These are phyloP conservation scores for Dissostichus mawsoni DNA, from an alignment of 2,113 vertebrate species.

Conservation along the genomic window DNA sequence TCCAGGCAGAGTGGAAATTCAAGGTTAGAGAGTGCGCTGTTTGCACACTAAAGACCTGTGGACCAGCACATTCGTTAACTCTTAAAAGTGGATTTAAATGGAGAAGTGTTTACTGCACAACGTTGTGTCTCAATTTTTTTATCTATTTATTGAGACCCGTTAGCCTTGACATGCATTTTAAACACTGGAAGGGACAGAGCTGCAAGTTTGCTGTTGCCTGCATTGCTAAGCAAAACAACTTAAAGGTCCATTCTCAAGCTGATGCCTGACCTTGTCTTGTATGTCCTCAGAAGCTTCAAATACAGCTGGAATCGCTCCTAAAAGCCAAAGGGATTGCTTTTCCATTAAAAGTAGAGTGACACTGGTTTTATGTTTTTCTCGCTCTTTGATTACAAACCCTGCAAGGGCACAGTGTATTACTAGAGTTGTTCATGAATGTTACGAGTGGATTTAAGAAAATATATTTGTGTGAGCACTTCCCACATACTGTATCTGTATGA, in stretches of 20 bases:
- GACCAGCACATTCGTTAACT: conserved; percentile 7
- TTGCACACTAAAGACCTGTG: not conserved
- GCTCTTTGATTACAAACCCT: conserved; percentile 28
- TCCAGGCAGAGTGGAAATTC: not conserved
- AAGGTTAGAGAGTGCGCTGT: not conserved
- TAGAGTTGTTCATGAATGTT: conserved; percentile 38
- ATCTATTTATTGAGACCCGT: conserved; percentile 32
- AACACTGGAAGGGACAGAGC: conserved; percentile 35
- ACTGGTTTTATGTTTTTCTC: conserved; percentile 49
- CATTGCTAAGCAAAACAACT: conserved; percentile 70
- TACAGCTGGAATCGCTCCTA: conserved; percentile 57
- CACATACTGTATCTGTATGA: conserved; percentile 35
- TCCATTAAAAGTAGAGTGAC: conserved; percentile 59
- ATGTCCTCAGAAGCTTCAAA: conserved; percentile 58
- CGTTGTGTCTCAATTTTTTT: conserved; percentile 6
- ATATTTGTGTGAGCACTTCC: conserved; percentile 31
- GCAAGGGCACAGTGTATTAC: conserved; percentile 50
- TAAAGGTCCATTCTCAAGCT: conserved; percentile 58
- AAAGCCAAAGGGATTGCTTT: conserved; percentile 67
- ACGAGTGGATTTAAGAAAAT: conserved; percentile 38
- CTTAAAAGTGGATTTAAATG: conserved; percentile 25
- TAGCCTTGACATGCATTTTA: conserved; percentile 67
- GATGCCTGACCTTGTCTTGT: conserved; percentile 63
- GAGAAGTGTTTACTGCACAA: conserved; percentile 39
- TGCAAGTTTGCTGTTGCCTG: conserved; percentile 43